Base-by-base conservation (phyloP, 1,140 invertebrate species). In the Stegodyphus dumicola region DNA sequence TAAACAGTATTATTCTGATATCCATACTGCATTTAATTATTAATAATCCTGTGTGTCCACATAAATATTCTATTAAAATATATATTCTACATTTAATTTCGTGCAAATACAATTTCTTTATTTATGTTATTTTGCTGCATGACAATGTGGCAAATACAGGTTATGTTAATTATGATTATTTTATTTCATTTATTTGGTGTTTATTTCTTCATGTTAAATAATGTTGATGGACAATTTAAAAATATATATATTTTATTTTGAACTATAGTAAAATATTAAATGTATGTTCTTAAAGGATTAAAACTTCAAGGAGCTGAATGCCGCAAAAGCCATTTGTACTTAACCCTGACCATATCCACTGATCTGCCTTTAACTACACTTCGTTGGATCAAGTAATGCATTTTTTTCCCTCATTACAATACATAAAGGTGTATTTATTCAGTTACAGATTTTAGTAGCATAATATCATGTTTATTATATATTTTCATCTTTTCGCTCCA, bases 251-350 rank as follows among this genome's bases (percentile, higher is more conserved):
- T 33, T 1, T 33, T 33, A 33, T 33, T 33, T 33, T 33, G 33
- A 33, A 33, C 33, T 1, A 33, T 33, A 33, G 33, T 33, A 33
- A 33, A 33, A 33, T 33, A 33, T 33, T 3, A 33, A 33, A 33
- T 33, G 33, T 33, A 33, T 33, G 33, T 33, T 33, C 33, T 33
- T 33, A 33, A 33, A 91, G 96, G 97, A 9, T 92, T 99, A 67
- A 98, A 98, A 92, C 91, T 99, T 60, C 97, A 99, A 92, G 98
- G 98, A 86, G 97, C 97, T 15, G 94, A 96, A 85, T 97, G 97
- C 89, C 94, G 95, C 88, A 95, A 95, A 88, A 98, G 98, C 91
- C 94, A 96, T 87, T 91, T 99, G 18, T 92, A 96, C 86, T 92
- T 99, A n/a, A 96, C 97, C 0, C 95, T 96, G 13, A 96, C 96